Conservation (phyloP, 2,113 vertebrate genomes). For the Rallus limicola region DNA sequence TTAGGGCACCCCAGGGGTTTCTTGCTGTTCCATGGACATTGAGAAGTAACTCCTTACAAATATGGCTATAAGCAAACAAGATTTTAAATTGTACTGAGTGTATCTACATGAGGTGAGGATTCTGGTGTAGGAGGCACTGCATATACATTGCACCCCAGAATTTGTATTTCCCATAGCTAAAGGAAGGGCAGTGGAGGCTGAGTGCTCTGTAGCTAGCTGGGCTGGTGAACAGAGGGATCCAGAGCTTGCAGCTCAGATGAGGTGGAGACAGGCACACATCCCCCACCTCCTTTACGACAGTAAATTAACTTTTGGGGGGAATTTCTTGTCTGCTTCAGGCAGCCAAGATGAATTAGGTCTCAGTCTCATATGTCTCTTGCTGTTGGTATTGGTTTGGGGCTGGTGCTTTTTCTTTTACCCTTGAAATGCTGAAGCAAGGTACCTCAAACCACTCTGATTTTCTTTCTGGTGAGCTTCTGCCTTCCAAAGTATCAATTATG, state of each 20-base stretch:
- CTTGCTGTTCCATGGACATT: background rate
- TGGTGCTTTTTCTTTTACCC: background rate
- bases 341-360: background rate
- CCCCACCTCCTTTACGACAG: background rate
- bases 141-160: fast-evolving
- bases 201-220: background rate
- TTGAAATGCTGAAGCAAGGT: background rate
- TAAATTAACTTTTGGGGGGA: background rate
- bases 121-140: background rate
- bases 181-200: background rate
- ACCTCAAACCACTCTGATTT: background rate
- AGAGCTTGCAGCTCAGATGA: background rate
- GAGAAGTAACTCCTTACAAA: background rate
- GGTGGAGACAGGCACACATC: background rate
- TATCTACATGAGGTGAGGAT: background rate
- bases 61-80: background rate
- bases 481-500: background rate
- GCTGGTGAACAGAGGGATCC: background rate
- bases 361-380: background rate
- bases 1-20: fast-evolving
- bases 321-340: background rate
- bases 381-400: background rate
- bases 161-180: background rate
- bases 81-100: background rate
- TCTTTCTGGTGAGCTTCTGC: background rate